These are phyloP conservation scores for Alectura lathami DNA, from an alignment of 2,113 vertebrate species.

Conservation along the genomic window DNA sequence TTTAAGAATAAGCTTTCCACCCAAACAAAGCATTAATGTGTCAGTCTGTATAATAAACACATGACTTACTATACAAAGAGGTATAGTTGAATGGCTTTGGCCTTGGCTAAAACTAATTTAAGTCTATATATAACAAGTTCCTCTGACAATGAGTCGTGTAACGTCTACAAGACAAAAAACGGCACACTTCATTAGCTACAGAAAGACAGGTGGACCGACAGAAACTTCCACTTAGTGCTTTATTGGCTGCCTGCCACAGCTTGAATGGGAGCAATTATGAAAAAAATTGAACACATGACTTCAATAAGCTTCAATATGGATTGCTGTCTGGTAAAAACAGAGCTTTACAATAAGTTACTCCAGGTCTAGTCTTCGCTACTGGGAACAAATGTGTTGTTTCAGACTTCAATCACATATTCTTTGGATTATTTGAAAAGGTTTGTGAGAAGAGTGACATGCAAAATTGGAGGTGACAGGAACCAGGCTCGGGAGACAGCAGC, in stretches of 20 bases:
- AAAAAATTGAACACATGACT: conserved; percentile 73
- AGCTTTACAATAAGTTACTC: conserved; percentile 42
- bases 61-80: conserved; percentile 36
- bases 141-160: conserved; percentile 69
- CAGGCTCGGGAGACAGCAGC: neutral
- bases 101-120: conserved; percentile 59
- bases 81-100: conserved; percentile 48
- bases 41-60: conserved; percentile 63
- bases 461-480: conserved; percentile 47
- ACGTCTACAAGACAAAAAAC: conserved; percentile 69
- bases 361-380: conserved; percentile 18
- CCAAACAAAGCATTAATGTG: conserved; percentile 65
- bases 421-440: conserved; percentile 46
- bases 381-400: conserved; percentile 47
- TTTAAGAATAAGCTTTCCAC: conserved; percentile 49
- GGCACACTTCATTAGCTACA: conserved; percentile 61
- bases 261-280: conserved; percentile 72
- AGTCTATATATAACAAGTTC: conserved; percentile 72
- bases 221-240: conserved; percentile 73
- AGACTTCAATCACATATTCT: conserved; percentile 28
- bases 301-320: conserved; percentile 71
- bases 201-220: conserved; percentile 71
- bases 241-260: conserved; percentile 66
- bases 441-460: neutral
- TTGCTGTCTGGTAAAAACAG: conserved; percentile 57